Conservation (phyloP, 2,797 vertebrate species). For the Rhabdophis nuchalis region DNA sequence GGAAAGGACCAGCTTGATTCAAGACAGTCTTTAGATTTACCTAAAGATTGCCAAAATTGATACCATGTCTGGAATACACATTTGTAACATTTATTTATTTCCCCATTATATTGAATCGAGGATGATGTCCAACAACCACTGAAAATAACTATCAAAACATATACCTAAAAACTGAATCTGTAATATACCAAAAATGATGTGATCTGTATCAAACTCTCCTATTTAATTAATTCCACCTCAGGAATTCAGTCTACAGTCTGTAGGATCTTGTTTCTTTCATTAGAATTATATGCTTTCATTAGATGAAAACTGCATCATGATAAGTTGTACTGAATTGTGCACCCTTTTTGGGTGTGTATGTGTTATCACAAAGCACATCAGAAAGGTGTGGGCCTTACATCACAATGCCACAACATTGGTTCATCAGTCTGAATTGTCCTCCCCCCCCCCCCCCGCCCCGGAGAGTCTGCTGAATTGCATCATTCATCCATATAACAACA, state of each 20-base stretch:
- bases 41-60: not conserved
- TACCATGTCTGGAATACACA: not conserved
- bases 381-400: not conserved
- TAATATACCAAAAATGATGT: not conserved
- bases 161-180: not conserved
- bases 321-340: not conserved
- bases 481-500: not conserved
- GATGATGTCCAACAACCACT: not conserved
- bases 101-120: not conserved
- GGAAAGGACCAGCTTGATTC: not conserved
- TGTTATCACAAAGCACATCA: not conserved
- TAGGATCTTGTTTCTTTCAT: not conserved
- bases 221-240: not conserved
- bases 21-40: not conserved
- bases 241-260: not conserved
- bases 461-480: not conserved
- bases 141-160: not conserved
- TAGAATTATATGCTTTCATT: not conserved
- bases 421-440: not conserved
- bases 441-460: too few relatives aligned
- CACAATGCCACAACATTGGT: not conserved
- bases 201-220: not conserved
- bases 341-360: not conserved
- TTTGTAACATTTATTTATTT: not conserved
- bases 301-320: not conserved